Conservation (phyloP, 1,140 invertebrate genomes). For the Drosophila orena region DNA sequence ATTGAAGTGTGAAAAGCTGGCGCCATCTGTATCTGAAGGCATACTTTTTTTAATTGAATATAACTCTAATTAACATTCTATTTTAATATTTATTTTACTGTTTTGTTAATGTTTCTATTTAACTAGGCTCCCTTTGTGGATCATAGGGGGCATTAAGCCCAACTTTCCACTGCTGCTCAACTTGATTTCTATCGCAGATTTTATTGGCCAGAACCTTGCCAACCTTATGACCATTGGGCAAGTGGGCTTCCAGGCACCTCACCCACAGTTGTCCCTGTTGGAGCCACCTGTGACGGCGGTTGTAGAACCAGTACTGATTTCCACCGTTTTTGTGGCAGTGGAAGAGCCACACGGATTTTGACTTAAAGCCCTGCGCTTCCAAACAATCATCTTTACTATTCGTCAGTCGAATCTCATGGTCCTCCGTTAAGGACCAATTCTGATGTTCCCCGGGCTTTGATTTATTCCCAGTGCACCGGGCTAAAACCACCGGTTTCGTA, state of each 20-base stretch:
- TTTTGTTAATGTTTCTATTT: not conserved
- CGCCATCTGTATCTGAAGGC: too few relatives aligned
- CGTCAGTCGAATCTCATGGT: slow-evolving; percentile 90
- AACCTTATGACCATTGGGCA: not conserved
- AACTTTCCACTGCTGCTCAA: slow-evolving; percentile 5
- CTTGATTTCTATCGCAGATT: not conserved
- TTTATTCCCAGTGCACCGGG: slow-evolving; percentile 46
- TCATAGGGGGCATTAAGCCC: not conserved
- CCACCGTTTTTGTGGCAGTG: slow-evolving; percentile 89
- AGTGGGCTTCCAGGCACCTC: slow-evolving; percentile 86
- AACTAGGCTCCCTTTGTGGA: not conserved
- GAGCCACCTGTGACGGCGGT: slow-evolving; percentile 89
- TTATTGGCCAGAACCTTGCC: slow-evolving; percentile 5
- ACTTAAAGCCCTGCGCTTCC: slow-evolving; percentile 88
- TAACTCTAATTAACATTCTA: too few relatives aligned
- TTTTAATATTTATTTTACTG: too few relatives aligned
- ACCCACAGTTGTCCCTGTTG: slow-evolving; percentile 88
- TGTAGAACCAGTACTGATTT: slow-evolving; percentile 92
- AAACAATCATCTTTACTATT: slow-evolving; percentile 88
- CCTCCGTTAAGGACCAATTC: slow-evolving; percentile 86
- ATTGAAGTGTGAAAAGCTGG: not conserved
- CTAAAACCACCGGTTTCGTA: slow-evolving; percentile 88
- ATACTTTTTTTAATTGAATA: not conserved
- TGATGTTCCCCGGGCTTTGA: slow-evolving; percentile 53
- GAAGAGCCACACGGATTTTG: slow-evolving; percentile 87